Evolutionary conservation across 53 echinoderm and acorn worm species (phyloP), one percentile per base, ranked within the genome.

Genomic region (Luidia sarsii): DNA sequence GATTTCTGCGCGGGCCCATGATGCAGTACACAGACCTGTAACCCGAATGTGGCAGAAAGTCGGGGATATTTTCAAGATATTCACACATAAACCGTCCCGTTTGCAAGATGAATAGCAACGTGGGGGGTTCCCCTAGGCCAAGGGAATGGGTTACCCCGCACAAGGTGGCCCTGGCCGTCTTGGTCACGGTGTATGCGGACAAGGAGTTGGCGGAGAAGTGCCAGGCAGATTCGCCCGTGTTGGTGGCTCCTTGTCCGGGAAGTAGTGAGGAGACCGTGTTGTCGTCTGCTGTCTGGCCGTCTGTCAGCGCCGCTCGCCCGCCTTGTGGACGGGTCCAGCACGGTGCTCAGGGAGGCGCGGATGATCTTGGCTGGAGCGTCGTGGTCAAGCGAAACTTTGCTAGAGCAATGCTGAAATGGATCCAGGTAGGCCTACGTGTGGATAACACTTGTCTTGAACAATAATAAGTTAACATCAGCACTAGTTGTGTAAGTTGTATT

Each of bases 111-210:
- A 83, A 83, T 71, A 29, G 48, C 10, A 33, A 62, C 19, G 30
- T 34, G 20, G 71, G 70, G 23, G 68, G 68, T 10, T 53, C 43
- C 2, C n/a, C 41, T 7, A 64, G 66, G 23, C 84, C 83, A 1
- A 68, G 54, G 36, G 88, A 92, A 56, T 89, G 86, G 86, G 89
- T 92, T 27, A 92, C 92, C 1, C 89, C 92, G 3, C 92, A 92
- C 77, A 92, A 92, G 60, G 74, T 92, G 24, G 85, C 92, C 50
- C 77, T 92, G 22, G 71, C 89, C 9, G 79, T 92, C 27, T 64
- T 92, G 22, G 79, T 92, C 45, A 81, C 75, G 34, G 92, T 81
- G 57, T 92, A 89, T 48, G 62, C 88, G 6, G 79, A 84, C 39
- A 72, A 84, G 37, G 91, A 88, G 34, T 71, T 84, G 57, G 43